phyloP scores from a whole-genome alignment of 23 tunicate species.

The Phallusia fumigata region DNA sequence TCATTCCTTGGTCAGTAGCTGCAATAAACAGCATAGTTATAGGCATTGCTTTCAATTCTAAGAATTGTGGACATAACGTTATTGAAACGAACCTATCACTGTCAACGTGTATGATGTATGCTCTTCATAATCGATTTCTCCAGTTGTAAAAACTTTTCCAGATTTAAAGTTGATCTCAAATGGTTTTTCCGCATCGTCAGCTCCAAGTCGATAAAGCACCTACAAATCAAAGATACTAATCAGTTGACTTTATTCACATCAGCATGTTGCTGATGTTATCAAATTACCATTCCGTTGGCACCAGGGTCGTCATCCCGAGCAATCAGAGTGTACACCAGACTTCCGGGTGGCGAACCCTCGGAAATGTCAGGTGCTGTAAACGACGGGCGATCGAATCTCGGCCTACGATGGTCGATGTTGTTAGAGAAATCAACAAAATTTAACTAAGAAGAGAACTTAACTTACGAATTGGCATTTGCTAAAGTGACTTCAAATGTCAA shows the following conservation, averaged over 20 bases:
- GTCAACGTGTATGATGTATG: conserved; percentile 36
- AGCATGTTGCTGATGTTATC: background rate
- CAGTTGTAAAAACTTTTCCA: conserved; percentile 29
- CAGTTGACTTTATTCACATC: background rate
- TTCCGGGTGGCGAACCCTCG: conserved; percentile 44
- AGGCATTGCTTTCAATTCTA: background rate
- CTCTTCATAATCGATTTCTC: conserved; percentile 55
- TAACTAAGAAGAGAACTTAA: background rate
- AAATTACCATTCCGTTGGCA: conserved; percentile 61
- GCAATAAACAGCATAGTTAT: background rate
- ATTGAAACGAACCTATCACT: conserved; percentile 40
- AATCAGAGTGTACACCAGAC: conserved; percentile 12
- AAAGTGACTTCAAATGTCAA: conserved; percentile 49
- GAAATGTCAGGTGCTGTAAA: conserved; percentile 19
- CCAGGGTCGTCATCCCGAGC: conserved; percentile 68
- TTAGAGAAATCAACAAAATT: background rate
- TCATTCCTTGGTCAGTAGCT: conserved; percentile 65
- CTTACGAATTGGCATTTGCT: conserved; percentile 46
- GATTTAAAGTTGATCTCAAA: conserved; percentile 32
- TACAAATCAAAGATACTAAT: background rate
- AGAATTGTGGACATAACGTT: background rate
- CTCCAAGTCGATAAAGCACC: conserved; percentile 3
- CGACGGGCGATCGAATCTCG: conserved; percentile 35
- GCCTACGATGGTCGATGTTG: conserved; percentile 23
- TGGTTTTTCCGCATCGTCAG: conserved; percentile 30